Percentiles rank a stretch among this genome's conserved stretches.
Conservation (phyloP, 2,888 invertebrate genomes). For the Molanna angustata region DNA sequence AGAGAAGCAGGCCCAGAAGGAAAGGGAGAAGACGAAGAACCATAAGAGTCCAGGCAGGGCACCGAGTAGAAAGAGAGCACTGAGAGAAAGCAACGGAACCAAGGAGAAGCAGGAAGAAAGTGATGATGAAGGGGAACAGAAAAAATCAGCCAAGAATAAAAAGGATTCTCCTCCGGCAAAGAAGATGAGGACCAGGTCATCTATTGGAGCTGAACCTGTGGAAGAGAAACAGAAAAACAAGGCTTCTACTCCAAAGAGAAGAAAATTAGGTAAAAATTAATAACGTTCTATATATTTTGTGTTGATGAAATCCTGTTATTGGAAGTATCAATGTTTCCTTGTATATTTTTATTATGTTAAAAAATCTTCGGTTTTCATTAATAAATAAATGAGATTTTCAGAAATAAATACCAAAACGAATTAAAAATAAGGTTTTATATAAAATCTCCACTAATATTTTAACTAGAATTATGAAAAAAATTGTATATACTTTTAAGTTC, state of each 20-base stretch:
- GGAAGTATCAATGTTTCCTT: not conserved
- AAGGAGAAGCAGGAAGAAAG: conserved; percentile 31
- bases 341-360: not conserved
- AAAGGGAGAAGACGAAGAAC: conserved; percentile 15
- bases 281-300: too few species aligned
- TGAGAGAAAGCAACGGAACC: conserved; percentile 40
- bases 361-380: too few species aligned
- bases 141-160: conserved; percentile 34
- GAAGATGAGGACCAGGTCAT: conserved; percentile 31
- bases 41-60: conserved; percentile 35
- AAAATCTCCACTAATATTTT: too few species aligned
- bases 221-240: conserved; percentile 18
- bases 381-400: too few species aligned
- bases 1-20: conserved; percentile 44
- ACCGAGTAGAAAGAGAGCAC: conserved; percentile 38
- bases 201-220: conserved; percentile 14
- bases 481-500: too few species aligned
- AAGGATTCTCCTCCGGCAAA: conserved; percentile 33
- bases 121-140: conserved; percentile 37
- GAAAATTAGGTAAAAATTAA: conserved; percentile 14
- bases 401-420: too few species aligned
- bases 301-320: too few species aligned
- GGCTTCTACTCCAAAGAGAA: conserved; percentile 21
- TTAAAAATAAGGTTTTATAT: too few species aligned
- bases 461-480: too few species aligned